These are phyloP conservation scores for Verasper variegatus DNA, from an alignment of 2,113 vertebrate species.

Conservation along the genomic window DNA sequence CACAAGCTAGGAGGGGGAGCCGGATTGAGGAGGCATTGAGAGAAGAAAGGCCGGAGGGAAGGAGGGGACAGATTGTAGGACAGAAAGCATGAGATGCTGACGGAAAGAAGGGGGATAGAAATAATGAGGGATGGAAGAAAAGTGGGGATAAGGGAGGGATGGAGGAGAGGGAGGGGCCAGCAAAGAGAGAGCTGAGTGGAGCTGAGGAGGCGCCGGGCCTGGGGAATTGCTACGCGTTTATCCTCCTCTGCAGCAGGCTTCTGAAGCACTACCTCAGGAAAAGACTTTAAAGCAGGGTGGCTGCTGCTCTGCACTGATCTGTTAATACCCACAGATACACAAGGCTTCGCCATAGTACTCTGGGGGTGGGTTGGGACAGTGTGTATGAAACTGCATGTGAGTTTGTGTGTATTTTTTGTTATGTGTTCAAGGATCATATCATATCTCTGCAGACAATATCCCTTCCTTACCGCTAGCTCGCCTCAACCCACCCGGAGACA, in stretches of 20 bases:
- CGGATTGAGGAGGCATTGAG: conserved; percentile 28
- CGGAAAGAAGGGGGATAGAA: conserved; percentile 55
- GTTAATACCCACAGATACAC: conserved; percentile 78
- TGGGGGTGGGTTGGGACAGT: conserved; percentile 50
- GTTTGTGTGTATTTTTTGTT: conserved; percentile 44
- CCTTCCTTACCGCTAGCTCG: conserved; percentile 36
- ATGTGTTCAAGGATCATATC: conserved; percentile 66
- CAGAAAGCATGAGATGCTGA: conserved; percentile 56
- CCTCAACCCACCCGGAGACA: conserved; percentile 58
- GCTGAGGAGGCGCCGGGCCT: conserved; percentile 67
- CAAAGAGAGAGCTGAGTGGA: conserved; percentile 53
- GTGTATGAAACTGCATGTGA: conserved; percentile 39
- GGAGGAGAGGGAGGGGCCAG: conserved; percentile 43
- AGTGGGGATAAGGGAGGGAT: conserved; percentile 60
- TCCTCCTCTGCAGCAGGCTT: conserved; percentile 80
- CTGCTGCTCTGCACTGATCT: conserved; percentile 75
- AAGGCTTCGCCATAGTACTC: conserved; percentile 50
- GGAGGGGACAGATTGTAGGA: conserved; percentile 53
- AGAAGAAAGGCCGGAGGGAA: conserved; percentile 46
- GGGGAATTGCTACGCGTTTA: conserved; percentile 77
- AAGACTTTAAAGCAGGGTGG: conserved; percentile 78
- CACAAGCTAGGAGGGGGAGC: conserved; percentile 32
- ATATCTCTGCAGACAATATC: conserved; percentile 63
- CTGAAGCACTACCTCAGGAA: conserved; percentile 81
- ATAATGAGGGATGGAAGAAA: conserved; percentile 68